Conservation (phyloP, 2,797 vertebrate genomes). For the Cyprinodon diabolis region DNA sequence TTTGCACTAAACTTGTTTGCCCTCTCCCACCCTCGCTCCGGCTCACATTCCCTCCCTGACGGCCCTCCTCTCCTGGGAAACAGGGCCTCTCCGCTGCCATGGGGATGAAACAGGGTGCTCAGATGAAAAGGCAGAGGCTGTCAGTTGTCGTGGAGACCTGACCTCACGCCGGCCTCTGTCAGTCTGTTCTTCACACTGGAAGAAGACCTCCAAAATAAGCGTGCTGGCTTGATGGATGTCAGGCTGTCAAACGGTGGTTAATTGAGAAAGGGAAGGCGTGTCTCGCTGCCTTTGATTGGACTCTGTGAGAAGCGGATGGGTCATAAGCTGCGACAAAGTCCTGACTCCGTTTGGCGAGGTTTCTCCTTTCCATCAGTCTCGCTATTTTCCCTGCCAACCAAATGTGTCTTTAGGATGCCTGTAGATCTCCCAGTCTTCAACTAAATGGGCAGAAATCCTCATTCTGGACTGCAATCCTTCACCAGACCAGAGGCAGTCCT, state of each 20-base stretch:
- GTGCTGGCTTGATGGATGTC: slow-evolving; percentile 75
- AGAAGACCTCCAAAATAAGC: slow-evolving; percentile 66
- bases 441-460: not conserved
- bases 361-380: slow-evolving; percentile 42
- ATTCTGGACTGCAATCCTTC: slow-evolving; percentile 9
- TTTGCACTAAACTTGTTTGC: slow-evolving; percentile 80
- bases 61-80: slow-evolving; percentile 73
- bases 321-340: slow-evolving; percentile 14
- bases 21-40: slow-evolving; percentile 64
- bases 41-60: slow-evolving; percentile 75
- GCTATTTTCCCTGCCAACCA: slow-evolving; percentile 31
- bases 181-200: slow-evolving; percentile 77
- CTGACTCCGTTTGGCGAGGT: slow-evolving; percentile 28
- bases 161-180: slow-evolving; percentile 76
- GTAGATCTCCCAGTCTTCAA: not conserved
- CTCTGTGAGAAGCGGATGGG: slow-evolving; percentile 39
- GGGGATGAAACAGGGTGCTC: slow-evolving; percentile 80
- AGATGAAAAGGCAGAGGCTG: slow-evolving; percentile 71
- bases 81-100: slow-evolving; percentile 75
- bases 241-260: slow-evolving; percentile 59
- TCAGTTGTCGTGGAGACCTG: slow-evolving; percentile 78
- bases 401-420: slow-evolving; percentile 12
- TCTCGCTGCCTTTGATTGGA: slow-evolving; percentile 49
- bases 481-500: slow-evolving; percentile 18
- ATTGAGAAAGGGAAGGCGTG: slow-evolving; percentile 55